Percentiles rank a stretch among this genome's conserved stretches.
phyloP scores from a whole-genome alignment of 2,113 vertebrate species.

The Scortum barcoo region DNA sequence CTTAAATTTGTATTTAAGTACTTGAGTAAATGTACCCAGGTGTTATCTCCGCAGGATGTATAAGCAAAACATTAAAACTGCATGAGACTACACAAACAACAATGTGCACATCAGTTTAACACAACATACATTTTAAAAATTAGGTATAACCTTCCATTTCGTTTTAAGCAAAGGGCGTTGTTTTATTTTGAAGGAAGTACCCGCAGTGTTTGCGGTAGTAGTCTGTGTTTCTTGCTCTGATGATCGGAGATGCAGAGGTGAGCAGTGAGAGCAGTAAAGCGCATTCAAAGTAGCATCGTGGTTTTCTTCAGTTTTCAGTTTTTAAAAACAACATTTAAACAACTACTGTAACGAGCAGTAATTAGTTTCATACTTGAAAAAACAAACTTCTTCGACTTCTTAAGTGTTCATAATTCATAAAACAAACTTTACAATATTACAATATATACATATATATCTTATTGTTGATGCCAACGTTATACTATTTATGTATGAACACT shows the following conservation, averaged over 20 bases:
- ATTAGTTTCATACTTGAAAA: not conserved
- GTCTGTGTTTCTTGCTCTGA: not conserved
- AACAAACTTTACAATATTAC: not conserved
- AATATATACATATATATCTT: too few relatives aligned
- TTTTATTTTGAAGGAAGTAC: conserved; percentile 37
- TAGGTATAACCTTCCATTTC: not conserved
- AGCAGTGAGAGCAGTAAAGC: not conserved
- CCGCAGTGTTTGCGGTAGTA: not conserved
- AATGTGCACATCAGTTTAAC: not conserved
- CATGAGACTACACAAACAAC: not conserved
- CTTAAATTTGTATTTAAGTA: too few relatives aligned
- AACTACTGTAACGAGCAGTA: not conserved
- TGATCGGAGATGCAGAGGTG: conserved; percentile 11
- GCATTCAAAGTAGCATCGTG: not conserved
- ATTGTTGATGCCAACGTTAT: not conserved
- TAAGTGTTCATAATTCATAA: not conserved
- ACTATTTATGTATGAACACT: conserved; percentile 20
- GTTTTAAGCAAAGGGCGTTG: not conserved
- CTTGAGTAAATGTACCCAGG: too few relatives aligned
- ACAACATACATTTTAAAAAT: not conserved
- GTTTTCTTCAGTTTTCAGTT: not conserved
- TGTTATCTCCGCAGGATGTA: not conserved
- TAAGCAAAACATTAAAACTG: not conserved
- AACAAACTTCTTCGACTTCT: fast-evolving
- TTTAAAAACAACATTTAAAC: too few relatives aligned